Evolutionary conservation across 2,113 vertebrate genomes (phyloP).

Genomic region (Illadopsis cleaveri): DNA sequence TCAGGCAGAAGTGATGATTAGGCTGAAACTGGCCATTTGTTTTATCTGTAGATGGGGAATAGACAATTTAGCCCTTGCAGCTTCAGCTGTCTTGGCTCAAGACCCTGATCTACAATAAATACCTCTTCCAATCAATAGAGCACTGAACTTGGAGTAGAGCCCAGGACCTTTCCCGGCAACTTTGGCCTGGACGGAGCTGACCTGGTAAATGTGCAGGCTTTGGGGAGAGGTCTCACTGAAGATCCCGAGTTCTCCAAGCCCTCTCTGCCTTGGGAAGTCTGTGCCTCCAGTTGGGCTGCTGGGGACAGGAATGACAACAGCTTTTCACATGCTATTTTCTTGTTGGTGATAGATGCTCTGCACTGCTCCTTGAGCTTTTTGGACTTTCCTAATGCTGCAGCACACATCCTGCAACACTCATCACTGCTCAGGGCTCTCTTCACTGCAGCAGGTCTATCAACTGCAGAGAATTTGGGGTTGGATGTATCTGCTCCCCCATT

Average conservation of each 20-base stretch:
- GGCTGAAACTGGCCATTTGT: background rate
- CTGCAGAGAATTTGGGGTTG: background rate
- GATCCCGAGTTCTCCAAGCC: accelerated
- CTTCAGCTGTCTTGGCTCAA: background rate
- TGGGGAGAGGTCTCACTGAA: background rate
- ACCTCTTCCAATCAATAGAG: background rate
- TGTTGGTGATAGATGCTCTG: background rate
- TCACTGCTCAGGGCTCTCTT: background rate
- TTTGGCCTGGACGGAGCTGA: background rate
- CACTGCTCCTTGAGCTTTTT: background rate
- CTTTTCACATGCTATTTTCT: background rate
- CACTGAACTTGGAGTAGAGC: background rate
- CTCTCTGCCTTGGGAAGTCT: background rate
- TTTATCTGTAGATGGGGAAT: slow-evolving; percentile 20
- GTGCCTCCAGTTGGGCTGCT: background rate
- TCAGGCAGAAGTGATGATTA: slow-evolving; percentile 27
- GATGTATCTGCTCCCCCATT: background rate
- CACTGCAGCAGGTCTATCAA: background rate
- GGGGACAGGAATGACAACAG: background rate
- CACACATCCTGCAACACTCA: background rate
- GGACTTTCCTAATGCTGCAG: background rate
- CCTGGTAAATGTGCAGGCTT: background rate
- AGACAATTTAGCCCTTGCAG: background rate
- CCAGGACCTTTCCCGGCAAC: background rate
- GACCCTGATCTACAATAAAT: background rate